These are phyloP conservation scores for Eupithecia subfuscata DNA, from an alignment of 2,888 invertebrate species.

Conservation along the genomic window DNA sequence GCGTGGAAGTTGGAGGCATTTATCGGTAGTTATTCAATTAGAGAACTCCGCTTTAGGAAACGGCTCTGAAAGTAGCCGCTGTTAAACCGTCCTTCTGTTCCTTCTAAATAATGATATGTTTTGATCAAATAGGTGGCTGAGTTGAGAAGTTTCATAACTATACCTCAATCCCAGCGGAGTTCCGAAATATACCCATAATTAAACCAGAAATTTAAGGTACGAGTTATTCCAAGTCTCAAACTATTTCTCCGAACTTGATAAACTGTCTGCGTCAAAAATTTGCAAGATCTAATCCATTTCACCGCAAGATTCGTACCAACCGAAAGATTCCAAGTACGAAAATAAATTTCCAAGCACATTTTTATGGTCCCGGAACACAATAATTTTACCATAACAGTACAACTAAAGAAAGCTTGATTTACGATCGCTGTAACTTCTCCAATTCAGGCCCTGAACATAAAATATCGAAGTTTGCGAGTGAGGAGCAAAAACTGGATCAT, in stretches of 20 bases:
- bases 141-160: conserved; percentile 18
- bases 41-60: not conserved
- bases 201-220: not conserved
- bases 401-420: conserved; percentile 36
- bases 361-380: conserved; percentile 33
- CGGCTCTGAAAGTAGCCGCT: not conserved
- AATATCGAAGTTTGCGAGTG: conserved; percentile 27
- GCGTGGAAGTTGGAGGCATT: conserved; percentile 26
- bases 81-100: not conserved
- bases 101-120: conserved; percentile 8
- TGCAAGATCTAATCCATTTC: not conserved
- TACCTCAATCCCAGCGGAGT: conserved; percentile 12
- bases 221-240: not conserved
- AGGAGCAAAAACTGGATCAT: conserved; percentile 20
- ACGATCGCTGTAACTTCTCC: conserved; percentile 30
- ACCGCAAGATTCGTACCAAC: conserved; percentile 1
- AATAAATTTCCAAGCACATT: conserved; percentile 28
- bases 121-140: conserved; percentile 28
- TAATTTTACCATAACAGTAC: conserved; percentile 35
- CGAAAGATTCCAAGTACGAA: conserved; percentile 23
- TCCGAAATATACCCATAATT: not conserved
- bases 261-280: not conserved
- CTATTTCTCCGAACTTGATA: not conserved
- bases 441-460: conserved; percentile 29
- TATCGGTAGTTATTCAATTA: conserved; percentile 14